Evolutionary conservation across 1,140 invertebrate species (phyloP), one percentile per base, ranked within the genome.

Genomic region (Pinna nobilis): DNA sequence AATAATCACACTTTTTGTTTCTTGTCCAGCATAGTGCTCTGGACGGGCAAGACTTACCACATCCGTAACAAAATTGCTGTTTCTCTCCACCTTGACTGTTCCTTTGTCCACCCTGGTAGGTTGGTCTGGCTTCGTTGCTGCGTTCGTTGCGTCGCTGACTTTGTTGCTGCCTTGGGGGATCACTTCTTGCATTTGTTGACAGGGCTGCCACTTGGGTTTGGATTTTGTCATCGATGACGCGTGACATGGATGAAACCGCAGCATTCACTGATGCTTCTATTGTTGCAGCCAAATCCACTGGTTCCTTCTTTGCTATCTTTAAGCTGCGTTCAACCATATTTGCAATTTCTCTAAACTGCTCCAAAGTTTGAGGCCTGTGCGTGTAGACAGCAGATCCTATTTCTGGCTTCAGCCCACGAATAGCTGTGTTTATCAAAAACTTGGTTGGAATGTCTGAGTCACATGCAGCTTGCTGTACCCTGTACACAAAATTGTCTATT

Each of bases 1-100:
- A 63, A 37, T 63, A 15, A 20, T 44, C 23, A 63, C 59, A 63
- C 25, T 23, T 63, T 41, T 30, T 39, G 30, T 39, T 23, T 28
- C 44, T 39, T 37, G 59, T 39, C 9, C 35, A 20, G 30, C 35
- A 39, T 23, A 13, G 25, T 32, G 5, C 15, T 41, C 23, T 41
- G 25, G 28, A 23, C 23, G 23, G 5, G 20, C 33, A 63, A 20
- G 28, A 41, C 37, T 44, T 25, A 39, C 33, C 59, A 63, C 59
- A 39, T 23, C 37, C n/a, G 50, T 28, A 23, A 23, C 50, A 53
- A 13, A 23, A 20, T 53, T 28, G 25, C 50, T 53, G 25, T 44
- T 13, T 51, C n/a, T n/a, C n/a, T n/a, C n/a, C n/a, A n/a, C n/a
- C n/a, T n/a, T n/a, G n/a, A n/a, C n/a, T n/a, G n/a, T n/a, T n/a